Conservation (phyloP, 2,113 vertebrate species). For the Larimichthys polyactis region DNA sequence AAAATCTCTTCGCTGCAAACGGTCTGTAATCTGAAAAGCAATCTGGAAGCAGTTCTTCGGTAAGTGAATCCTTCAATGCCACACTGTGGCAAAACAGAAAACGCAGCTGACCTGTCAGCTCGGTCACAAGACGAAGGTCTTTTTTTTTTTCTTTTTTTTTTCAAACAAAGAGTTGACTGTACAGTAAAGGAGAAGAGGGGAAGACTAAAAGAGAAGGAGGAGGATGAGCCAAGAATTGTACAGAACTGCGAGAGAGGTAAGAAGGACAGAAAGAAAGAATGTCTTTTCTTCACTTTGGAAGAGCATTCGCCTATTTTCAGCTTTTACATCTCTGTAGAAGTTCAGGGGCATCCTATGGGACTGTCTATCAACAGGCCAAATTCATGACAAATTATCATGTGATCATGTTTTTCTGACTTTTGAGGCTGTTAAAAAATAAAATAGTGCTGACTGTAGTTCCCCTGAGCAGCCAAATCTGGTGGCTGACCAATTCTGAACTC, state of each 20-base stretch:
- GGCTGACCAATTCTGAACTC: slow-evolving; percentile 32
- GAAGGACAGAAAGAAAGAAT: not conserved
- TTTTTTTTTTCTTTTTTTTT: slow-evolving; percentile 14
- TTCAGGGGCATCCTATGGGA: not conserved
- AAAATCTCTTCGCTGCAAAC: not conserved
- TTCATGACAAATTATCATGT: not conserved
- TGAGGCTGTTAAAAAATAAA: not conserved
- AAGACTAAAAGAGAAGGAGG: not conserved
- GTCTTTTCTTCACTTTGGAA: slow-evolving; percentile 7
- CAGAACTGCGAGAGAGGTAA: slow-evolving; percentile 39
- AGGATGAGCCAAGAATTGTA: slow-evolving; percentile 28
- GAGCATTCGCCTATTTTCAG: not conserved
- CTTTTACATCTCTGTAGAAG: slow-evolving; percentile 39
- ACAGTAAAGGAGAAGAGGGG: slow-evolving; percentile 20
- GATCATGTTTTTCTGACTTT: not conserved
- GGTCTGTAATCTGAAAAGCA: slow-evolving; percentile 10
- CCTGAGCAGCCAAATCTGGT: slow-evolving; percentile 6
- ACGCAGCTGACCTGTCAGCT: slow-evolving; percentile 60
- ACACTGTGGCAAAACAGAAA: slow-evolving; percentile 71
- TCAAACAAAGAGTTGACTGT: slow-evolving; percentile 27
- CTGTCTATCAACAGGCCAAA: not conserved
- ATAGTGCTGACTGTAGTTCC: not conserved
- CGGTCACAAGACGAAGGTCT: slow-evolving; percentile 49
- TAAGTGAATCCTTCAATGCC: slow-evolving; percentile 52
- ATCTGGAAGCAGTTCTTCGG: slow-evolving; percentile 19